These are phyloP conservation scores for Ganaspis brasiliensis DNA, from an alignment of 2,888 invertebrate species.

Conservation along the genomic window DNA sequence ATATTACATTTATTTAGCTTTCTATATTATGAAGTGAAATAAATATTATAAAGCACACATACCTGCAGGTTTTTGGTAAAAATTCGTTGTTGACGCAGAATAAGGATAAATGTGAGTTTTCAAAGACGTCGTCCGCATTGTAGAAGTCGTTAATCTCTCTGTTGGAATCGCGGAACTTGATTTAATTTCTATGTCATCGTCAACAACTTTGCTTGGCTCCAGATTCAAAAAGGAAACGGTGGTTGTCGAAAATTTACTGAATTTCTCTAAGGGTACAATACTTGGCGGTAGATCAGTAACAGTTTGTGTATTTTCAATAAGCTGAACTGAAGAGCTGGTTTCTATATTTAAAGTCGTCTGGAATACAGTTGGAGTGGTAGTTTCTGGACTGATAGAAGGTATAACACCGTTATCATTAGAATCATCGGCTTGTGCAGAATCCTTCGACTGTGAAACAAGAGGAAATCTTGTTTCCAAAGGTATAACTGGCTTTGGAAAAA, in stretches of 20 bases:
- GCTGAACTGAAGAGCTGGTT: slow-evolving; percentile 75
- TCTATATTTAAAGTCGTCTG: slow-evolving; percentile 74
- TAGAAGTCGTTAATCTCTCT: slow-evolving; percentile 74
- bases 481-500: slow-evolving; percentile 58
- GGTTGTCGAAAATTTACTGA: slow-evolving; percentile 48
- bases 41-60: slow-evolving; percentile 40
- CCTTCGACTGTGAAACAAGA: neutral
- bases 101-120: slow-evolving; percentile 48
- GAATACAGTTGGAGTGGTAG: slow-evolving; percentile 57
- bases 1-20: too few species aligned
- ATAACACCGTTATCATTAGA: slow-evolving; percentile 6
- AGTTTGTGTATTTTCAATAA: slow-evolving; percentile 73
- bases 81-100: slow-evolving; percentile 66
- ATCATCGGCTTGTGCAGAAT: neutral
- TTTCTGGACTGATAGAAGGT: slow-evolving; percentile 51
- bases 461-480: slow-evolving; percentile 53
- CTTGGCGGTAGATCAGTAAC: slow-evolving; percentile 65
- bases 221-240: slow-evolving; percentile 55
- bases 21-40: too few species aligned
- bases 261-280: slow-evolving; percentile 57
- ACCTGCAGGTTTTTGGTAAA: slow-evolving; percentile 71
- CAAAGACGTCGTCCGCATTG: slow-evolving; percentile 56
- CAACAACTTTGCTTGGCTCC: slow-evolving; percentile 67
- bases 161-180: slow-evolving; percentile 77
- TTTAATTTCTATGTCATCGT: slow-evolving; percentile 55